Conservation (phyloP, 30 jellyfish, hydroid and myxozoan genomes). For the Phacellophora camtschatica region DNA sequence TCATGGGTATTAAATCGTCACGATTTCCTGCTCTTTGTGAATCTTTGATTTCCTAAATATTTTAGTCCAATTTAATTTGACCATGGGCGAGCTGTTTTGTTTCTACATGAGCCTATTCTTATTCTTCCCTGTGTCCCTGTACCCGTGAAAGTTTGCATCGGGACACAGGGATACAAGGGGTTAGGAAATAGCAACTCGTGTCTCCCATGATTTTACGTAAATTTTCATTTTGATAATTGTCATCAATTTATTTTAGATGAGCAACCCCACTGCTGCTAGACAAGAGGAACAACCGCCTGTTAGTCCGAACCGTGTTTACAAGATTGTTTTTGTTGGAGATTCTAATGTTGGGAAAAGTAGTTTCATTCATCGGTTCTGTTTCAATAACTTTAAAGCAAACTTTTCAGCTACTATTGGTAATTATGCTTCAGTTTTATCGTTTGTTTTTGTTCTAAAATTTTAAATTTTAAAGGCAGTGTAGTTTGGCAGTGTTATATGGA, state of each 20-base stretch:
- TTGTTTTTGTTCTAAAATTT: not conserved
- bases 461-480: no score
- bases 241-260: not conserved
- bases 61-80: no score
- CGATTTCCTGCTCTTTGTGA: no score
- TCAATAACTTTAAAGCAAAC: slow-evolving; percentile 76
- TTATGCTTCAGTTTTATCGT: not conserved
- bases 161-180: not conserved
- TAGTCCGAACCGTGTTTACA: slow-evolving; percentile 90
- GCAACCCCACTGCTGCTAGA: not conserved
- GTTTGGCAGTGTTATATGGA: no score
- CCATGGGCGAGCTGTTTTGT: no score
- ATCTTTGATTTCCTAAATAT: no score
- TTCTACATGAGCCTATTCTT: no score
- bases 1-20: no score
- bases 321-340: slow-evolving; percentile 94
- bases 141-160: no score
- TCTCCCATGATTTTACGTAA: not conserved
- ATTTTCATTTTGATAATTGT: not conserved
- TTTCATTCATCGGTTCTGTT: slow-evolving; percentile 92
- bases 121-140: no score
- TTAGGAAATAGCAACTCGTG: not conserved
- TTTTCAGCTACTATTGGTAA: slow-evolving; percentile 91
- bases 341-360: slow-evolving; percentile 98
- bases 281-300: slow-evolving; percentile 64